Evolutionary conservation across 2,888 invertebrate genomes (phyloP), one percentile per base, ranked within the genome.

Genomic region (Ceramica pisi): DNA sequence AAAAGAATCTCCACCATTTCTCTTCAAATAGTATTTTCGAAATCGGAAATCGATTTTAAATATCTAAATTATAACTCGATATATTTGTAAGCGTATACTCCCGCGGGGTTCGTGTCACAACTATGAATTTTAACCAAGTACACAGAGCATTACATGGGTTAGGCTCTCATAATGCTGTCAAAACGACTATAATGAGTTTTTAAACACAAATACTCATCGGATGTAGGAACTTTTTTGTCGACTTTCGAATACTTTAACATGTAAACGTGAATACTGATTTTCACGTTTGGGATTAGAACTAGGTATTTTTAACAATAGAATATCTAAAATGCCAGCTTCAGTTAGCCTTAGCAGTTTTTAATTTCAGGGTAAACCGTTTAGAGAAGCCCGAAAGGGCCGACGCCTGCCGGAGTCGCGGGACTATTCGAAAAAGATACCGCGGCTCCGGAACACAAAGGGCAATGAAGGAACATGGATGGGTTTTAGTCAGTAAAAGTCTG

Each of bases 11-110:
- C 19, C 19, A 57, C 62, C 21, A 72, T 81, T 26, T 50, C 68
- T 51, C 35, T 74, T 50, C 63, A 31, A 74, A 70, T 21, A 57
- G 57, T 62, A 73, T 64, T 60, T 68, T 60, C 68, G 59, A 59
- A 68, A 70, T 77, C 76, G 60, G 67, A 67, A 71, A 75, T 81
- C 78, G 79, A 46, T 81, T 81, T 81, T 85, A 69, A 81, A 85
- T 79, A 85, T 83, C 85, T 79, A 71, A 84, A 85, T 85, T 84
- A 84, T 82, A 82, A 68, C 78, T 75, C 65, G 66, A 77, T 70
- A 57, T 80, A 67, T 83, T 74, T 75, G 67, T 77, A 41, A 51
- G 46, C 51, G 55, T 57, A 64, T 77, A 67, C 67, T 64, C 85
- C 85, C 75, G 81, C 71, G 59, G 84, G 56, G 76, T 68, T 65